Evolutionary conservation across 2,797 vertebrate genomes (phyloP).

Genomic region (Sparus aurata): DNA sequence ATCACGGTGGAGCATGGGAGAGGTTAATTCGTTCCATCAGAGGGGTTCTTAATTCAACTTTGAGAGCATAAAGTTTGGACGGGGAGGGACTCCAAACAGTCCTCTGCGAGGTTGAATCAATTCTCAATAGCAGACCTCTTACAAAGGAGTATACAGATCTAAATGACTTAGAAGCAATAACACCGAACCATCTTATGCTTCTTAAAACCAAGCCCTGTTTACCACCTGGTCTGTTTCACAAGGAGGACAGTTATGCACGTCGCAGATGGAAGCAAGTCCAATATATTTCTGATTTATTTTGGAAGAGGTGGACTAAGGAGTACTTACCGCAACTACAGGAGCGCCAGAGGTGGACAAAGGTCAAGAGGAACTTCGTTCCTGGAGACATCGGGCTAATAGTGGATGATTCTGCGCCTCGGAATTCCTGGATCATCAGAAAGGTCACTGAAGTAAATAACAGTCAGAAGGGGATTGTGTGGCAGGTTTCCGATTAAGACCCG

Average conservation of each 20-base stretch:
- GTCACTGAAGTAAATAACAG: too few relatives aligned
- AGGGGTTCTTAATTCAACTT: not conserved
- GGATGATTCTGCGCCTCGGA: too few relatives aligned
- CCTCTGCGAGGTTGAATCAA: not conserved
- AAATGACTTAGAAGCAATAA: not conserved
- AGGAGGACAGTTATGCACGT: not conserved
- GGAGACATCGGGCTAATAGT: too few relatives aligned
- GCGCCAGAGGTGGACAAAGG: too few relatives aligned
- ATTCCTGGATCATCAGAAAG: too few relatives aligned
- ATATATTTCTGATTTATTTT: not conserved
- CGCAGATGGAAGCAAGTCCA: not conserved
- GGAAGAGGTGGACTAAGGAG: too few relatives aligned
- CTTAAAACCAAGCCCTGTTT: not conserved
- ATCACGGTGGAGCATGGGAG: conserved; percentile 20
- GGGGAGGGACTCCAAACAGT: not conserved
- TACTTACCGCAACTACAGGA: too few relatives aligned
- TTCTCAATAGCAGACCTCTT: not conserved
- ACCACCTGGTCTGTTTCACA: conserved; percentile 1
- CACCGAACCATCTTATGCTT: not conserved
- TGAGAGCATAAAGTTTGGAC: conserved; percentile 13
- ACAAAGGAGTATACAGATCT: conserved; percentile 3
- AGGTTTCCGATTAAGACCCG: too few relatives aligned
- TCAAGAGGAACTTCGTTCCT: too few relatives aligned
- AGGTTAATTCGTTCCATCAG: conserved; percentile 1
- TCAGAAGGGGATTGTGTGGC: too few relatives aligned